phyloP scores from a whole-genome alignment of 2,797 vertebrate genomes.

The Cacajao melanocephalus region DNA sequence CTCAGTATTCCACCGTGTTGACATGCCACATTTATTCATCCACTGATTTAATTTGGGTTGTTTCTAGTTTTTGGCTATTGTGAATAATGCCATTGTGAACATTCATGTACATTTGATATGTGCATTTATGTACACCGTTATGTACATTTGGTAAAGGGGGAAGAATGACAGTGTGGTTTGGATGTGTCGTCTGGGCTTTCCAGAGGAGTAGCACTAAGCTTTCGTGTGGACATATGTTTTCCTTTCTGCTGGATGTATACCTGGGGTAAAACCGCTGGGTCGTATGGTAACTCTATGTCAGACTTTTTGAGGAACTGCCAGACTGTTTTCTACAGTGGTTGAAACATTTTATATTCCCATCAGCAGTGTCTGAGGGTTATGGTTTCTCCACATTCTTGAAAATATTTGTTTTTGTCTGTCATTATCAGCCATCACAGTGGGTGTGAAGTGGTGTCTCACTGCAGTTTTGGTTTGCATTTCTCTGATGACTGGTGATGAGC shows the following conservation, averaged over 20 bases:
- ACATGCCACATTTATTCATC: no score
- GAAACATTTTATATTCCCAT: background rate
- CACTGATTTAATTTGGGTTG: background rate
- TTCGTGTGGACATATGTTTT: background rate
- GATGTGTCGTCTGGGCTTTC: background rate
- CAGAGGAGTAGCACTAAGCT: background rate
- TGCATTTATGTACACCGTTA: no score
- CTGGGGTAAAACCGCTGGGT: background rate
- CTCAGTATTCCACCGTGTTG: no score
- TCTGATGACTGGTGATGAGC: background rate
- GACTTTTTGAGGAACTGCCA: background rate
- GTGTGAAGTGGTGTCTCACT: background rate
- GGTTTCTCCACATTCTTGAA: background rate
- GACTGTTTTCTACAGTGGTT: background rate
- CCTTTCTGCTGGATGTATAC: accelerated
- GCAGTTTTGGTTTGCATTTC: background rate
- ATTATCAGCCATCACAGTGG: background rate
- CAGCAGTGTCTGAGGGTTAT: background rate
- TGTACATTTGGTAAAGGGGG: background rate
- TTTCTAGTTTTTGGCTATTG: background rate
- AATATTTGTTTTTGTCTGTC: background rate
- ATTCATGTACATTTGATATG: background rate
- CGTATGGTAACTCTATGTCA: no score
- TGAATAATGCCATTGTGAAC: background rate
- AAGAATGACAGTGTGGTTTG: background rate